Base-by-base conservation (phyloP, 2,797 vertebrate genomes). In the Malurus splendens region DNA sequence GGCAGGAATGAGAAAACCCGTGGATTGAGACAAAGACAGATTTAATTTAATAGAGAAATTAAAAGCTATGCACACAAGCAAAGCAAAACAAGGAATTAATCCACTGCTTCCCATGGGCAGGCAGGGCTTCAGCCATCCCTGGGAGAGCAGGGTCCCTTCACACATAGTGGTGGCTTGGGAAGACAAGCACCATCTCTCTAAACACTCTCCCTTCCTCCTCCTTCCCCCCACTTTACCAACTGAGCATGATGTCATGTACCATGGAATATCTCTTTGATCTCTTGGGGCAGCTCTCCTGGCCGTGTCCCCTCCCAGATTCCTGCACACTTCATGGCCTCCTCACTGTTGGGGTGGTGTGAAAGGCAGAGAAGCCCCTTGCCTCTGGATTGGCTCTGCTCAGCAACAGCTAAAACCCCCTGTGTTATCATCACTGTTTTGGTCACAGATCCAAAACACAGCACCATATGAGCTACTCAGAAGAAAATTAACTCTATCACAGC, bases 321-420 rank as follows among this genome's bases (percentile, higher is more conserved):
- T 36, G 51, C 36, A 36, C 7, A 22, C 2, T 27, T 10, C 6
- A 12, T 48, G 48, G 15, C n/a, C 32, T 24, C 1, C 12, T 38
- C 2, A 0, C 32, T 47, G 28, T 13, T 0, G 0, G 24, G 3
- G 10, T 0, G 1, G 11, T 3, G 2, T 38, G 38, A 52, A 55
- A 32, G 56, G 12, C 18, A 82, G 16, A 68, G 20, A 64, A 52
- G 8, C 1, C 14, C 36, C 32, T 76, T 55, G 25, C 14, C 8
- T n/a, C n/a, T 1, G 0, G 38, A 24, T 22, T 45, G 41, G 4
- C 9, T 22, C 17, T 62, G 14, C 7, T 52, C 27, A 51, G 7
- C 38, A 61, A 5, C 13, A 74, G 4, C 22, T 7, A 47, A 78
- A 59, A 5, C 32, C 24, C 12, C 9, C 7, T 44, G 2, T 44